Evolutionary conservation across 2,888 invertebrate genomes (phyloP), one percentile per base, ranked within the genome.

Genomic region (Drosophila ustulata): DNA sequence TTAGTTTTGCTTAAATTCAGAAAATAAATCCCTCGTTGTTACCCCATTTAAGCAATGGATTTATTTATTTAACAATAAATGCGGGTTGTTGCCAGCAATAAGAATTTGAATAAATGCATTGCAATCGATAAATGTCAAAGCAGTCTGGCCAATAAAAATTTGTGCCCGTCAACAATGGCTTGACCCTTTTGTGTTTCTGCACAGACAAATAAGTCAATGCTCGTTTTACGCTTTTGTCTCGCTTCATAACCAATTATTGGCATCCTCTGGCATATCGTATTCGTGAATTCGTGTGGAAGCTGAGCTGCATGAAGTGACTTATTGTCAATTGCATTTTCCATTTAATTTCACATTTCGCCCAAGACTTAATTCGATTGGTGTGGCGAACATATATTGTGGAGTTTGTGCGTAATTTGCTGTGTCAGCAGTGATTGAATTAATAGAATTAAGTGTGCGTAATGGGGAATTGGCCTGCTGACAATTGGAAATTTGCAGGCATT

Each of bases 351-450:
- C 37, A 26, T n/a, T 37, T 51, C 26, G 13, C 34, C 23, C 28
- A 28, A 5, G 4, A 28, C 28, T 2, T 1, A 34, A 34, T 34
- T 3, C 34, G 34, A 34, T 3, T 11, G 28, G 28, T 28, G 28
- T 28, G 5, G 28, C 28, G 3, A 28, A 5, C 28, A 4, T 2
- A 28, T 5, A 18, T 18, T 18, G 28, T 28, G 28, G 4, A 5
- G 3, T 28, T 28, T 28, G 28, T 4, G 37, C 28, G 13, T 4
- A 25, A 34, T 46, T 30, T 41, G 58, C 23, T 4, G 30, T 13
- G 50, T 43, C 41, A 58, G 58, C 41, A 6, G 11, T 41, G 30
- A 25, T n/a, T 30, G 11, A 41, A 18, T 39, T 59, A 25, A 59
- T 25, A 13, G 30, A 50, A 32, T 32, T 32, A 9, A 37, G 50